A percentile compares a stretch with the other conserved stretches of the same genome.
phyloP scores from a whole-genome alignment of 2,797 vertebrate species.

The Tragelaphus eurycerus region DNA sequence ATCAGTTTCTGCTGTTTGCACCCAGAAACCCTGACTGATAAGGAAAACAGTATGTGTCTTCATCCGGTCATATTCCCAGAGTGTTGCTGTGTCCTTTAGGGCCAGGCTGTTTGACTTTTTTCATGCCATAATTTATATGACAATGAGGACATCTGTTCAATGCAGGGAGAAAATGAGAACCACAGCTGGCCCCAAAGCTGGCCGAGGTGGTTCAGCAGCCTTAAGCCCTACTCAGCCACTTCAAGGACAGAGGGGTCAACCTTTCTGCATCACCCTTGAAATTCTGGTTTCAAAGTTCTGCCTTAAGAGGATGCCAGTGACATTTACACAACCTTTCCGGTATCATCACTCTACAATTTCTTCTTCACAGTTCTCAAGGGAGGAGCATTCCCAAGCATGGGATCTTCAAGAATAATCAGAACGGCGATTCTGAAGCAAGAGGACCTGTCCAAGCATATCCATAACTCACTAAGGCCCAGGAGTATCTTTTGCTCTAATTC shows the following conservation, averaged over 20 bases:
- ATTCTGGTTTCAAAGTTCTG: background rate
- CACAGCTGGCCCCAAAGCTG: background rate
- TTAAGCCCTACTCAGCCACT: background rate
- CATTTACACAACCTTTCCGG: background rate
- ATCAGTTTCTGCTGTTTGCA: background rate
- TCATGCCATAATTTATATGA: background rate
- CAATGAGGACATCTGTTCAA: background rate
- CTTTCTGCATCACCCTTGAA: background rate
- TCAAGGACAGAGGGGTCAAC: background rate
- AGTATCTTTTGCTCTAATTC: background rate
- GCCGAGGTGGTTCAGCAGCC: background rate
- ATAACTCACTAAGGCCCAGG: background rate
- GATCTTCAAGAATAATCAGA: background rate
- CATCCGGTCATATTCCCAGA: background rate
- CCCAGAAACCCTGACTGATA: background rate
- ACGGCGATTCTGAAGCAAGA: background rate
- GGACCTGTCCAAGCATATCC: background rate
- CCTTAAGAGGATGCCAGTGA: background rate
- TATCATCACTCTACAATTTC: background rate
- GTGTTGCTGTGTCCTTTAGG: background rate
- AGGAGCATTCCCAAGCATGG: background rate
- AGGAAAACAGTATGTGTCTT: background rate
- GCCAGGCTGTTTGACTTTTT: background rate
- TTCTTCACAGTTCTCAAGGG: background rate
- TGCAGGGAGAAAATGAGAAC: background rate